phyloP scores from a whole-genome alignment of 2,113 vertebrate genomes.

The Nesogale talazaci region DNA sequence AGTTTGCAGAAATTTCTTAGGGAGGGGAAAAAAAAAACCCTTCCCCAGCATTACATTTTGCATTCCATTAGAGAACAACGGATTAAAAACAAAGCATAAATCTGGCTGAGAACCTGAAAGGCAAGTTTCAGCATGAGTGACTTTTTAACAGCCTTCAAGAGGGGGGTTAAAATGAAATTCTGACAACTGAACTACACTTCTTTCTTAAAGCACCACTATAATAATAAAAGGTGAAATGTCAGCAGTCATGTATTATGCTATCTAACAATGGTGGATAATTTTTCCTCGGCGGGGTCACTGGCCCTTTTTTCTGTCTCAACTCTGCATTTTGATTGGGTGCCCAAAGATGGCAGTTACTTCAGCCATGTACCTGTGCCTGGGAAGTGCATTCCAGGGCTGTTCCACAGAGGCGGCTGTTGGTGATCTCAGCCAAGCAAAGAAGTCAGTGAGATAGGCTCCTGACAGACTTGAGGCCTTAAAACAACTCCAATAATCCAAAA shows the following conservation, averaged over 20 bases:
- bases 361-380: constrained; percentile 11
- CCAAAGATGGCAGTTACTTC: constrained; percentile 47
- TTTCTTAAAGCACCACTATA: constrained; percentile 62
- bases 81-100: constrained; percentile 72
- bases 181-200: constrained; percentile 80
- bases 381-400: background rate
- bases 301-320: constrained; percentile 53
- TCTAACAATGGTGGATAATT: constrained; percentile 68
- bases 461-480: background rate
- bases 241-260: constrained; percentile 66
- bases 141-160: constrained; percentile 76
- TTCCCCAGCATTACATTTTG: constrained; percentile 30
- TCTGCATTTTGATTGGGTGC: constrained; percentile 63
- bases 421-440: background rate
- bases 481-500: background rate
- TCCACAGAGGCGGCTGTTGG: background rate
- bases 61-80: constrained; percentile 66
- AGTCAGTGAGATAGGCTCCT: background rate
- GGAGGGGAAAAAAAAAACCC: constrained; percentile 13
- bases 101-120: constrained; percentile 79
- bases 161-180: constrained; percentile 77
- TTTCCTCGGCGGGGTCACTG: constrained; percentile 45
- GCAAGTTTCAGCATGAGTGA: constrained; percentile 79
- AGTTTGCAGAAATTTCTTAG: constrained; percentile 38
- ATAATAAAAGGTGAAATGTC: constrained; percentile 72